phyloP scores from a whole-genome alignment of 23 tunicate genomes.

The Corella eumyota region DNA sequence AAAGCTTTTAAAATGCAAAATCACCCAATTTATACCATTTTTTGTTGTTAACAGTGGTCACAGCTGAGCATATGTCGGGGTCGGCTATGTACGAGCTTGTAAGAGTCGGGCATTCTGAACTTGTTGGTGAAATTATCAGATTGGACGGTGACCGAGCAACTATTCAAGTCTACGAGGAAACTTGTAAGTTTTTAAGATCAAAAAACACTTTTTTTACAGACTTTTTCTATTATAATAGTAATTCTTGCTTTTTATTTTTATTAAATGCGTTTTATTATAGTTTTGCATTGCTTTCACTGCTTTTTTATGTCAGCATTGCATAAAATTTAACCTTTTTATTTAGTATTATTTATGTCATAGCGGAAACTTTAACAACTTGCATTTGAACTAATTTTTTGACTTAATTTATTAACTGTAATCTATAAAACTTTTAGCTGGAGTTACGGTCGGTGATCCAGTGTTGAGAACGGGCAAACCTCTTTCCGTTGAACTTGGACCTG shows the following conservation, averaged over 20 bases:
- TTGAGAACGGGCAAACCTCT: constrained; percentile 91
- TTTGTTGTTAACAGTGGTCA: constrained; percentile 57
- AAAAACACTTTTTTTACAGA: not conserved
- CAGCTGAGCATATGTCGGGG: constrained; percentile 96
- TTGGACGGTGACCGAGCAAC: constrained; percentile 99
- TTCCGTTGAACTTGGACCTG: constrained; percentile 98
- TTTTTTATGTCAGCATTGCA: too few species aligned
- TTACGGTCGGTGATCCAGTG: constrained; percentile 98
- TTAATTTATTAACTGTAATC: too few species aligned
- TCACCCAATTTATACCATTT: not conserved
- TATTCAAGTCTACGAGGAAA: constrained; percentile 97
- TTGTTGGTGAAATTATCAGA: constrained; percentile 97
- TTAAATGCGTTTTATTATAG: not conserved
- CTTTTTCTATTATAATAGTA: not conserved
- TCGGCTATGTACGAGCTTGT: constrained; percentile 99
- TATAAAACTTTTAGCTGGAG: constrained; percentile 62
- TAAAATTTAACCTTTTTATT: too few species aligned
- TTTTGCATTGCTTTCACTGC: too few species aligned
- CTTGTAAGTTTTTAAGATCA: constrained; percentile 32
- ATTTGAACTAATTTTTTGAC: too few species aligned
- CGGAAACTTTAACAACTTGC: too few species aligned
- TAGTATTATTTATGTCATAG: too few species aligned
- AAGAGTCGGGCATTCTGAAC: constrained; percentile 94
- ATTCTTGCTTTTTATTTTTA: not conserved
- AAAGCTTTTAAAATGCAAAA: not conserved